Evolutionary conservation across 2,888 invertebrate species (phyloP).

Genomic region (Heteromyza rotundicornis): DNA sequence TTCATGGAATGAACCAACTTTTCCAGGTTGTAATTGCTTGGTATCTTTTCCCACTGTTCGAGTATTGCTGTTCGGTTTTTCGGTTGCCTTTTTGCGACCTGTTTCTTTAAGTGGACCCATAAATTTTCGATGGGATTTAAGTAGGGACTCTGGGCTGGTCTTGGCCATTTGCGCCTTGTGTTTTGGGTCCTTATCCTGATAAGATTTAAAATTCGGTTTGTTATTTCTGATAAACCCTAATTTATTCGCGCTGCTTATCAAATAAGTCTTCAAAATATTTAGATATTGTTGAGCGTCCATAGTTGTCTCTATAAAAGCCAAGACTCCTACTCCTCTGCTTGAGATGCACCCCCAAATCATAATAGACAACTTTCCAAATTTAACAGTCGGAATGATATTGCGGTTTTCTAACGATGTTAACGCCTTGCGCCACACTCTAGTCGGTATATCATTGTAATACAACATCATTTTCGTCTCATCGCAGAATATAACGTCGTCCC

Average conservation of each 20-base stretch:
- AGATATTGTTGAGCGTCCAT: too few species aligned
- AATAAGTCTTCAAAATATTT: too few species aligned
- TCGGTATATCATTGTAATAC: constrained; percentile 27
- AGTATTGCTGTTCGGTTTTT: constrained; percentile 5
- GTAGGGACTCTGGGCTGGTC: constrained; percentile 16
- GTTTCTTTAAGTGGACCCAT: too few species aligned
- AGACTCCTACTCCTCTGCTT: too few species aligned
- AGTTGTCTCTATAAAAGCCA: too few species aligned
- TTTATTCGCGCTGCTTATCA: too few species aligned
- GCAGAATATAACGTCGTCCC: constrained; percentile 29
- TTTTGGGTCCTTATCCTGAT: too few species aligned
- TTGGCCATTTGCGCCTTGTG: not conserved
- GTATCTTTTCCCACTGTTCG: constrained; percentile 21
- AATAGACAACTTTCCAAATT: constrained; percentile 22
- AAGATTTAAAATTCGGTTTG: too few species aligned
- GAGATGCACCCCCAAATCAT: too few species aligned
- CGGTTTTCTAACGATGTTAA: constrained; percentile 14
- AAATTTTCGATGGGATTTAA: constrained; percentile 11
- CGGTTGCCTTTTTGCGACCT: constrained; percentile 16
- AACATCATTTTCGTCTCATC: constrained; percentile 27
- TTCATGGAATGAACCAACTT: constrained; percentile 13
- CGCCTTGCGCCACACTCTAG: constrained; percentile 21
- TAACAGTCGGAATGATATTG: constrained; percentile 15
- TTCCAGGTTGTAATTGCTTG: constrained; percentile 14
- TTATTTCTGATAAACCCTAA: too few species aligned